Evolutionary conservation across 1,140 invertebrate genomes (phyloP).

Genomic region (Macrotrachela quadricornifera): DNA sequence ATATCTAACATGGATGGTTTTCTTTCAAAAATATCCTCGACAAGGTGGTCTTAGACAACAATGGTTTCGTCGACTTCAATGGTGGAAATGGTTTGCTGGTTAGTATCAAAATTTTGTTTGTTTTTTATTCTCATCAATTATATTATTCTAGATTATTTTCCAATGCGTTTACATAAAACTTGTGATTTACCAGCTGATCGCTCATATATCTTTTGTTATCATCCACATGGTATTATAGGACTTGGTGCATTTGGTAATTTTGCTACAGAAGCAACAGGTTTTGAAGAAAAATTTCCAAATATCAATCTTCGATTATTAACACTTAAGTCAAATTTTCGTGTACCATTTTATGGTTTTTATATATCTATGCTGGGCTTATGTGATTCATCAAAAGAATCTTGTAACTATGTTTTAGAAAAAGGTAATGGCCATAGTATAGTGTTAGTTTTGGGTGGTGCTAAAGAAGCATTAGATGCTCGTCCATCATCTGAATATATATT

Average conservation of each 20-base stretch:
- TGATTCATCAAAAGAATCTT: background rate
- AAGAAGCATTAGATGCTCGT: constrained; percentile 28
- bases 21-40: no score
- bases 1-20: no score
- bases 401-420: constrained; percentile 1
- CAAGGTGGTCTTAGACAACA: no score
- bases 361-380: constrained; percentile 21
- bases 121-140: background rate
- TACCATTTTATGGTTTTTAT: constrained; percentile 58
- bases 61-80: no score
- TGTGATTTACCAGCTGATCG: constrained; percentile 49
- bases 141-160: constrained; percentile 58
- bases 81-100: constrained; percentile 45
- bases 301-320: constrained; percentile 49
- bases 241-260: constrained; percentile 56
- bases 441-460: no score
- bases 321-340: constrained; percentile 52
- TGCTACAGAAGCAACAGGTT: constrained; percentile 48
- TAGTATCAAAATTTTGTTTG: background rate
- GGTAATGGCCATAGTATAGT: no score
- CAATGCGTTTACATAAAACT: constrained; percentile 56
- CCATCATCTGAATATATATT: constrained; percentile 20
- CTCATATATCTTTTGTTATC: constrained; percentile 65
- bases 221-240: constrained; percentile 67
- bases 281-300: constrained; percentile 52